Percentiles rank a stretch among this genome's conserved stretches.
Evolutionary conservation across 2,797 vertebrate genomes (phyloP).

Genomic region (Sebastes taczanowskii): DNA sequence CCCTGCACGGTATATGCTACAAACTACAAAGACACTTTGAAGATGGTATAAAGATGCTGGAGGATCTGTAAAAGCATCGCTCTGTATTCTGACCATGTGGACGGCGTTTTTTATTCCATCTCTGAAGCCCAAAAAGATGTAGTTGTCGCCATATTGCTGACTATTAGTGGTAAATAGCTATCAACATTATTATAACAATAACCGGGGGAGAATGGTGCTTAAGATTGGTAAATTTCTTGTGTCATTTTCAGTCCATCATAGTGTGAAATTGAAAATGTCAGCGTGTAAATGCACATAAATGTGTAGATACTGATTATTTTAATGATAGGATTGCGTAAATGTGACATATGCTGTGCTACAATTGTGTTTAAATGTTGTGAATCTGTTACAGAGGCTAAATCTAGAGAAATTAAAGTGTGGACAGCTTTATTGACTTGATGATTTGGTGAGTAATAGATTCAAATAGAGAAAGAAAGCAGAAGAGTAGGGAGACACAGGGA

Average conservation of each 20-base stretch:
- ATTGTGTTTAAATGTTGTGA: not conserved
- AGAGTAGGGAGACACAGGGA: not conserved
- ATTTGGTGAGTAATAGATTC: not conserved
- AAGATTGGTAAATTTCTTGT: not conserved
- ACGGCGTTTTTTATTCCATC: not conserved
- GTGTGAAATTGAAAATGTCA: not conserved
- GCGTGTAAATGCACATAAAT: not conserved
- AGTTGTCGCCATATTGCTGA: not conserved
- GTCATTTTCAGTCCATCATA: not conserved
- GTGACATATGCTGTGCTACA: not conserved
- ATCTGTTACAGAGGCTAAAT: not conserved
- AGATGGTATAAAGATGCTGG: not conserved
- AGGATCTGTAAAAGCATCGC: not conserved
- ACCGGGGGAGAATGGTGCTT: not conserved
- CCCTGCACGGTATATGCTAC: not conserved
- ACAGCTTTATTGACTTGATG: not conserved
- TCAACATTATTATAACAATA: not conserved
- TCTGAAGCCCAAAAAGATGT: not conserved
- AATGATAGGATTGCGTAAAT: not conserved
- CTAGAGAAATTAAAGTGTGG: not conserved
- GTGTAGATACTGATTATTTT: not conserved
- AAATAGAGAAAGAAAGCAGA: not conserved
- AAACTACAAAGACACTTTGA: not conserved
- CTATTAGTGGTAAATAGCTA: not conserved
- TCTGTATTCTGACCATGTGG: not conserved